phyloP scores from a whole-genome alignment of 2,888 invertebrate genomes.

The Rhagium mordax region DNA sequence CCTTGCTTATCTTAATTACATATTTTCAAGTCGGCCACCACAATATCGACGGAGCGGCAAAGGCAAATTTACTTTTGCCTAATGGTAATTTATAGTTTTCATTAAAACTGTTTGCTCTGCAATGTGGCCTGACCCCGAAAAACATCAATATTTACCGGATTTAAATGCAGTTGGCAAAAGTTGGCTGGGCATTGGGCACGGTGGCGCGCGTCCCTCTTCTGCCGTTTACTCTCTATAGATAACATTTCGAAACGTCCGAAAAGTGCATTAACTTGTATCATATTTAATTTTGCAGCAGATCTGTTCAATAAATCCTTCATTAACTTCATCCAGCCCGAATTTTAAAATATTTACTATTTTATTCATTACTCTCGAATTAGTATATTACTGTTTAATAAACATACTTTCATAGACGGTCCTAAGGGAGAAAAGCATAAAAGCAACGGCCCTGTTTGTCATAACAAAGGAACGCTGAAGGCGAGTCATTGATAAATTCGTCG shows the following conservation, averaged over 20 bases:
- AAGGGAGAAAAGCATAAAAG: no score
- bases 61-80: slow-evolving; percentile 3
- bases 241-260: neutral
- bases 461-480: no score
- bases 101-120: slow-evolving; percentile 15
- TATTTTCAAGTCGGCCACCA: slow-evolving; percentile 9
- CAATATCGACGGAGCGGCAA: neutral
- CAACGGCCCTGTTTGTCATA: no score
- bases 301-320: no score
- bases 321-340: no score
- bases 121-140: neutral
- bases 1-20: slow-evolving; percentile 21
- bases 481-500: no score
- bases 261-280: neutral
- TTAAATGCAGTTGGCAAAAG: slow-evolving; percentile 10
- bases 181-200: neutral
- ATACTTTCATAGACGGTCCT: no score
- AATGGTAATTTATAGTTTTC: slow-evolving; percentile 15
- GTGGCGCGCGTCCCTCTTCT: neutral
- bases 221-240: neutral
- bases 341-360: no score
- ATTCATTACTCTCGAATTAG: no score
- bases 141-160: slow-evolving; percentile 7
- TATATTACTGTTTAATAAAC: no score
- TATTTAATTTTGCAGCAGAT: no score